Evolutionary conservation across 2,797 vertebrate genomes (phyloP), one percentile per base, ranked within the genome.

Genomic region (Eospalax fontanierii): DNA sequence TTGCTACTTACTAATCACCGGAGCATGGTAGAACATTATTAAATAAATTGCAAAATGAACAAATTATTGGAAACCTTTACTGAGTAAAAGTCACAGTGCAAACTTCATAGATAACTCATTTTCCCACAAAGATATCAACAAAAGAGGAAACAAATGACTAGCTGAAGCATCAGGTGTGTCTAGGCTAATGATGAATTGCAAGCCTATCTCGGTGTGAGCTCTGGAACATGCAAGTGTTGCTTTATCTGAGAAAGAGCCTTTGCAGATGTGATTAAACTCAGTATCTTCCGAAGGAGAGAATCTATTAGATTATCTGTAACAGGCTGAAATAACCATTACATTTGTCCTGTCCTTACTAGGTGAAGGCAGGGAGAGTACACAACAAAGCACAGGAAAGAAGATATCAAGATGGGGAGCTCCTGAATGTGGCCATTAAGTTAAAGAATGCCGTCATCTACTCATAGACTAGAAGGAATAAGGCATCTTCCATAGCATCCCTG

Each of bases 41-140:
- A 88, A 93, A 61, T 83, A 66, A 61, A 78, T 30, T 87, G 3
- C 66, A 24, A 92, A 40, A 26, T 28, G 38, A 88, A 59, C 8
- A 89, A 80, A 74, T 3, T 14, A n/a, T 19, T 92, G 35, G 22
- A 65, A 26, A 15, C 5, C 1, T 78, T 63, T 33, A 65, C 4
- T 85, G 18, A 54, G 26, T 30, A 43, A 89, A 85, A 80, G 10
- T 33, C 28, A 12, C 9, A 68, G 16, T 79, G 4, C 9, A 65
- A 43, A 78, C 74, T n/a, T 76, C 65, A 46, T 73, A 2, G 2
- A 46, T 61, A 66, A 61, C 10, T 89, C 11, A 1, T 24, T 71
- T 92, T 65, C 28, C 2, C 54, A 16, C 15, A 73, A 86, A 66
- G 6, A 2, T 21, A 65, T 50, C 7, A 61, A 4, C 6, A 84